A percentile compares a stretch with the other conserved stretches of the same genome.
These are phyloP conservation scores for Andricus grossulariae DNA, from an alignment of 1,140 invertebrate genomes.

Conservation along the genomic window DNA sequence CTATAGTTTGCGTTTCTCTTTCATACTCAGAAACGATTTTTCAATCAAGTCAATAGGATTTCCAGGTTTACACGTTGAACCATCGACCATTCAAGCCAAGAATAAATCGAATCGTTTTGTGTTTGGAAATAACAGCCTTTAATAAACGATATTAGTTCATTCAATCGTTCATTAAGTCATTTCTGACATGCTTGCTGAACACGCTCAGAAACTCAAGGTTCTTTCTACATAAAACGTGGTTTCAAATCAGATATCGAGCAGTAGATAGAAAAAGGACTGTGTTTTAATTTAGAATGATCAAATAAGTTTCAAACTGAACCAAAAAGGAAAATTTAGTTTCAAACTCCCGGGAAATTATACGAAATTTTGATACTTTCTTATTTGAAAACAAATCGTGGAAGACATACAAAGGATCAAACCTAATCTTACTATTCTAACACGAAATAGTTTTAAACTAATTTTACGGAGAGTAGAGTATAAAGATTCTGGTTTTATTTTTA, in stretches of 20 bases:
- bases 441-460: slow-evolving; percentile 4
- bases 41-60: neutral
- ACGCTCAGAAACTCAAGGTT: neutral
- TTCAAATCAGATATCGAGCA: neutral
- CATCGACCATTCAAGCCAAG: neutral
- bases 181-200: too few species aligned
- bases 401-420: neutral
- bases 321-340: neutral
- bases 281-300: neutral
- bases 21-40: slow-evolving; percentile 19
- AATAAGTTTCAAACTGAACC: neutral
- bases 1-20: slow-evolving; percentile 55
- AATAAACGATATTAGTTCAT: too few species aligned
- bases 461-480: neutral
- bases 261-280: neutral
- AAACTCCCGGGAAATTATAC: neutral
- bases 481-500: neutral
- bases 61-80: neutral
- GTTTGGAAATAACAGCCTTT: neutral
- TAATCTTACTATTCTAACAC: neutral
- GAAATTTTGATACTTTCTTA: too few species aligned
- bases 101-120: neutral
- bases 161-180: too few species aligned
- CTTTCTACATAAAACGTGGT: neutral
- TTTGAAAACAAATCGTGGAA: too few species aligned